Percentiles rank a stretch among this genome's conserved stretches.
Evolutionary conservation across 2,113 vertebrate species (phyloP).

Genomic region (Eptesicus fuscus): DNA sequence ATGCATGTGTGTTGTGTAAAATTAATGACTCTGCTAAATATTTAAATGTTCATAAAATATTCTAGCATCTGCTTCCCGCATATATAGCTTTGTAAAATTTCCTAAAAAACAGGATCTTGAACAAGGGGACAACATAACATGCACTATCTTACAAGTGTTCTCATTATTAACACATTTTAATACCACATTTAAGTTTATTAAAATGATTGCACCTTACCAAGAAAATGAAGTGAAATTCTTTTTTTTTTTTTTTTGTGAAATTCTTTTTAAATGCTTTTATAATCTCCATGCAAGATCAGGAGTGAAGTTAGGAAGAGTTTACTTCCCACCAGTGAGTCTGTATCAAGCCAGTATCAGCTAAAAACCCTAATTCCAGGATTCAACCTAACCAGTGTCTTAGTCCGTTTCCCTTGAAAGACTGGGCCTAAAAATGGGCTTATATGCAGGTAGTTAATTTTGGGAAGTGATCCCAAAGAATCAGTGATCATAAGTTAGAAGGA

Average conservation of each 20-base stretch:
- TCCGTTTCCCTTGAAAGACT: neutral
- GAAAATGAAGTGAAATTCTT: neutral
- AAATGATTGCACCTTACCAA: neutral
- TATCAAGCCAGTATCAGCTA: neutral
- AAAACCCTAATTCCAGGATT: neutral
- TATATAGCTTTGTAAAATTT: neutral
- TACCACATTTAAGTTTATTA: neutral
- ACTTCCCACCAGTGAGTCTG: neutral
- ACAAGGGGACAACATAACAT: neutral
- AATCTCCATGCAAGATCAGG: neutral
- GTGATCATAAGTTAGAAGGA: neutral
- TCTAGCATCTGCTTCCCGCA: slow-evolving; percentile 22
- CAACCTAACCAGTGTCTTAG: neutral
- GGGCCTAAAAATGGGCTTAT: neutral
- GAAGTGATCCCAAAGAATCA: neutral
- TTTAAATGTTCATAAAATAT: slow-evolving; percentile 56
- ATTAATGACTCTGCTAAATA: slow-evolving; percentile 63
- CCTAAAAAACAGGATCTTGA: neutral
- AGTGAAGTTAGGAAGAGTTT: neutral
- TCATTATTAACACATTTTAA: neutral
- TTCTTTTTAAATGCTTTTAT: neutral
- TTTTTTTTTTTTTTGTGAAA: slow-evolving; percentile 2
- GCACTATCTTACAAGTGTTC: neutral
- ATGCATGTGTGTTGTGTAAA: slow-evolving; percentile 45
- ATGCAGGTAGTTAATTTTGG: neutral